phyloP scores from a whole-genome alignment of 2,797 vertebrate species.

The Sebastes oblongus region DNA sequence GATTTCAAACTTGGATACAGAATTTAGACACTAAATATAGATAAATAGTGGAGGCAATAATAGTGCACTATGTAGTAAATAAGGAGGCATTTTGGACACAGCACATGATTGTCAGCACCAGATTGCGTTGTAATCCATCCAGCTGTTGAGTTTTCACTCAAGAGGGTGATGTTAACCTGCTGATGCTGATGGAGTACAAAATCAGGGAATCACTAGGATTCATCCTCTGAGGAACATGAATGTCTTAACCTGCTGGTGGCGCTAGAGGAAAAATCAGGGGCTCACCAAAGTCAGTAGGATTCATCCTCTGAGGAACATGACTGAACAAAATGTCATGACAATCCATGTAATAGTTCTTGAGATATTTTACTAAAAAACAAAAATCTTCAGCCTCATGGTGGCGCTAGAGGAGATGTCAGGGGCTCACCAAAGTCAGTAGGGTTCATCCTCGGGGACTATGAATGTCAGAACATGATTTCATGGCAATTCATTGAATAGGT shows the following conservation, averaged over 20 bases:
- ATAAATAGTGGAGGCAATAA: too few relatives aligned
- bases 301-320: too few relatives aligned
- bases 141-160: neutral
- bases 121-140: rapidly evolving
- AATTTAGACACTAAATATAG: too few relatives aligned
- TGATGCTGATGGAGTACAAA: neutral
- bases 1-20: too few relatives aligned
- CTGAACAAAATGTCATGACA: too few relatives aligned
- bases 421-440: too few relatives aligned
- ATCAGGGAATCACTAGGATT: neutral
- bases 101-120: neutral
- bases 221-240: neutral
- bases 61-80: too few relatives aligned
- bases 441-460: neutral
- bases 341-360: rapidly evolving
- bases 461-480: neutral
- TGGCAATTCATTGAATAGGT: too few relatives aligned
- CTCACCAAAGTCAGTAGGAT: neutral
- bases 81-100: too few relatives aligned
- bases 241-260: neutral
- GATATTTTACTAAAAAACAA: too few relatives aligned
- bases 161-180: neutral
- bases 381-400: rapidly evolving
- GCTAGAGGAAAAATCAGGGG: neutral
- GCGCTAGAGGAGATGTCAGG: too few relatives aligned